Base-by-base conservation (phyloP, 2,888 invertebrate genomes). In the Lomographa bimaculata region DNA sequence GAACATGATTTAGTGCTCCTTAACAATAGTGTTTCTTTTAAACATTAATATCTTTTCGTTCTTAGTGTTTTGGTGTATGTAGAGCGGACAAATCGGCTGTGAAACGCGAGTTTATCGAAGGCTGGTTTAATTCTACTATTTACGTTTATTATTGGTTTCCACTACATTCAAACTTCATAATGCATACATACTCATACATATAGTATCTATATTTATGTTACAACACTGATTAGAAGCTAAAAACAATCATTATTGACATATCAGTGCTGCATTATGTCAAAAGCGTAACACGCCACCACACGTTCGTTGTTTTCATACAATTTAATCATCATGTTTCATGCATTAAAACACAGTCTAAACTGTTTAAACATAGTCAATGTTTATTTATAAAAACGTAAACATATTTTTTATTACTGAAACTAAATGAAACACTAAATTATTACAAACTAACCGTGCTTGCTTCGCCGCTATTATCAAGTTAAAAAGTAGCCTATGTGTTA, bases 251-350 rank as follows among this genome's bases (percentile, higher is more conserved):
- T 6, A 21, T 35, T 51, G 61, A 54, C 16, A 20, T 9, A 53
- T 71, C 60, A 70, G 70, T 63, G 64, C 82, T 82, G 82, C 83
- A 82, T 78, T 82, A 80, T 79, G 82, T 69, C 75, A 72, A 67
- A 64, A 4, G 2, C 14, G 14, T 14, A 14, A 14, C 14, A 14
- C 14, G 14, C 14, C n/a, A n/a, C n/a, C n/a, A n/a, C n/a, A n/a
- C n/a, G n/a, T n/a, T n/a, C n/a, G n/a, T n/a, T n/a, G n/a, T n/a
- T n/a, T n/a, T n/a, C n/a, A n/a, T n/a, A n/a, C n/a, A n/a, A n/a
- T n/a, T n/a, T n/a, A n/a, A n/a, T n/a, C n/a, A n/a, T n/a, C n/a
- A n/a, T n/a, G n/a, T n/a, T n/a, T n/a, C n/a, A n/a, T n/a, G n/a
- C n/a, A n/a, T n/a, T n/a, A n/a, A n/a, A n/a, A n/a, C n/a, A n/a